Evolutionary conservation across 2,888 invertebrate genomes (phyloP).

Genomic region (Morpho achilles): DNA sequence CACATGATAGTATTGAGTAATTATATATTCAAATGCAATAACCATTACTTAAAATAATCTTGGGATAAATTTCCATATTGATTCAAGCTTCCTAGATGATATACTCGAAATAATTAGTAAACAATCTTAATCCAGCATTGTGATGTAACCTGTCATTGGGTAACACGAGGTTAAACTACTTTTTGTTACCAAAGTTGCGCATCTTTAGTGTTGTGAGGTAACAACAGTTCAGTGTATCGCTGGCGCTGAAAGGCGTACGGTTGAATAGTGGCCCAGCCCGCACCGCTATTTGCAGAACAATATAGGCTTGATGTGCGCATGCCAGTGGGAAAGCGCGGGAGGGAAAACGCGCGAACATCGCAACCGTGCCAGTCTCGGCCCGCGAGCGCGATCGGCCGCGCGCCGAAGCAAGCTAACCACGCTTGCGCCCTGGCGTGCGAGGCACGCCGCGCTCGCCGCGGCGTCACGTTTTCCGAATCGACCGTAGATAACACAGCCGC

Average conservation of each 20-base stretch:
- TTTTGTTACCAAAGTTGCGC: slow-evolving; percentile 26
- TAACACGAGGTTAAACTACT: slow-evolving; percentile 18
- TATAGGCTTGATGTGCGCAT: slow-evolving; percentile 76
- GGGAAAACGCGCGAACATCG: slow-evolving; percentile 67
- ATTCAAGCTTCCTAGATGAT: too few relatives aligned
- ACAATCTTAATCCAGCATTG: slow-evolving; percentile 2
- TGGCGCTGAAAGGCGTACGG: slow-evolving; percentile 44
- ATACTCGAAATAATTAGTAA: neutral
- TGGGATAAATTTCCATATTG: too few relatives aligned
- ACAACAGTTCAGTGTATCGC: slow-evolving; percentile 50
- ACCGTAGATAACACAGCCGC: slow-evolving; percentile 65
- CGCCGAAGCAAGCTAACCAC: slow-evolving; percentile 58
- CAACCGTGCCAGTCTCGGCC: slow-evolving; percentile 61
- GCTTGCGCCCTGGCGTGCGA: slow-evolving; percentile 73
- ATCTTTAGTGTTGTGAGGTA: slow-evolving; percentile 36
- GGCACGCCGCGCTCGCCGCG: slow-evolving; percentile 70
- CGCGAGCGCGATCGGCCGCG: slow-evolving; percentile 71
- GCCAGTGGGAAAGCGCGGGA: slow-evolving; percentile 51
- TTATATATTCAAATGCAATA: too few relatives aligned
- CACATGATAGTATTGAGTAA: too few relatives aligned
- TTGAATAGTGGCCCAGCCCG: slow-evolving; percentile 67
- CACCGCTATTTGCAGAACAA: slow-evolving; percentile 74
- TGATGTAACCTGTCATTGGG: slow-evolving; percentile 17
- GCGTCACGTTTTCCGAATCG: slow-evolving; percentile 74
- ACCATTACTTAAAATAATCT: too few relatives aligned